A percentile compares a stretch with the other conserved stretches of the same genome.
Conservation (phyloP, 2,113 vertebrate genomes). For the Piaya cayana region DNA sequence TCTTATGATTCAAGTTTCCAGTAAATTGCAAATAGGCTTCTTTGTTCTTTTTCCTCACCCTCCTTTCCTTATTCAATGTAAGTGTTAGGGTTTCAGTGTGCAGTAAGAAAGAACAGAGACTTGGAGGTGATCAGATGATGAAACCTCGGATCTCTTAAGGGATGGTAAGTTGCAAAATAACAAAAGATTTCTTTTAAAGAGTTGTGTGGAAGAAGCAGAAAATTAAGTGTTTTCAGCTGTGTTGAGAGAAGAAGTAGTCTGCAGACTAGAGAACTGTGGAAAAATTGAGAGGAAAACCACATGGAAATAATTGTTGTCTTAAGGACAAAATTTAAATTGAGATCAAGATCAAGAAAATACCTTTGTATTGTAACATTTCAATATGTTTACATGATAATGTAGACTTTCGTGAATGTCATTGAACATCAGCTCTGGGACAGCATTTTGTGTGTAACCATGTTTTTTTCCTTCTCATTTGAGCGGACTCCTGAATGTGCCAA, state of each 20-base stretch:
- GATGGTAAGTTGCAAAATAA: constrained; percentile 25
- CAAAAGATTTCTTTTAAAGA: constrained; percentile 46
- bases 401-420: neutral
- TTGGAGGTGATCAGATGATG: constrained; percentile 44
- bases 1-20: constrained; percentile 21
- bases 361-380: neutral
- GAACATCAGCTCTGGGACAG: neutral
- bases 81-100: neutral
- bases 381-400: neutral
- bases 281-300: neutral
- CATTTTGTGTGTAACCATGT: neutral
- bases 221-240: neutral
- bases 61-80: neutral
- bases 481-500: neutral
- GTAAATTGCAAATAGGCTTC: constrained; percentile 4
- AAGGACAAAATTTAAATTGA: neutral
- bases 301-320: neutral
- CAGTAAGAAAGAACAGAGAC: constrained; percentile 10
- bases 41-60: constrained; percentile 2
- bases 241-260: neutral
- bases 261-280: neutral
- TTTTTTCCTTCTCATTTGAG: neutral
- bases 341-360: neutral
- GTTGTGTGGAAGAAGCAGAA: neutral
- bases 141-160: neutral